Percentiles rank a stretch among this genome's conserved stretches.
Evolutionary conservation across 1,140 invertebrate genomes (phyloP).

Genomic region (Halictus rubicundus): DNA sequence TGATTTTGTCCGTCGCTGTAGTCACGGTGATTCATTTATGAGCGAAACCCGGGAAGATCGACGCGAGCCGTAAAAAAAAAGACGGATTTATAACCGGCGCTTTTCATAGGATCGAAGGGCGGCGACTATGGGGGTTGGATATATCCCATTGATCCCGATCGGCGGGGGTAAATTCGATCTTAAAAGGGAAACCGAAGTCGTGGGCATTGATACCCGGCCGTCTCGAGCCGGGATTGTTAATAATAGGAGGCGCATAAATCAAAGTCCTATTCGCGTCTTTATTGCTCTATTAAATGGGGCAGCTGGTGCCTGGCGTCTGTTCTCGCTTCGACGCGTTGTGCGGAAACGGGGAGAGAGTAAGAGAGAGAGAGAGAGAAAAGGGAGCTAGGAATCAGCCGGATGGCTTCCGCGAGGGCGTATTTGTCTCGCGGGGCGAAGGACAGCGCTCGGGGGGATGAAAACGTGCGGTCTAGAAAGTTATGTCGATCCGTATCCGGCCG

Average conservation of each 20-base stretch:
- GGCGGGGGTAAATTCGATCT: constrained; percentile 23
- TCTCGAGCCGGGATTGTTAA: constrained; percentile 71
- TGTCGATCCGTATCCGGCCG: constrained; percentile 60
- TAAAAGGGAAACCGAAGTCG: constrained; percentile 15
- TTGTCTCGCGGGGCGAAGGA: constrained; percentile 52
- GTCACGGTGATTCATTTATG: neutral
- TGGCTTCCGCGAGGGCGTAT: constrained; percentile 55
- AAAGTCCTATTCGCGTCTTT: constrained; percentile 78
- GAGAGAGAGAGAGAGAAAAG: too few relatives aligned
- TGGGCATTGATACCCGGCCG: constrained; percentile 26
- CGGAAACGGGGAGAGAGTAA: too few relatives aligned
- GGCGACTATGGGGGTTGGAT: neutral
- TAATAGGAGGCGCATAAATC: constrained; percentile 79
- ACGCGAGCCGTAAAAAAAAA: constrained; percentile 3
- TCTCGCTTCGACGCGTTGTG: constrained; percentile 27
- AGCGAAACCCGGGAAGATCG: neutral
- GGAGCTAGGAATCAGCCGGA: constrained; percentile 18
- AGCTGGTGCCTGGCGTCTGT: constrained; percentile 71
- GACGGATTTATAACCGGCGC: constrained; percentile 25
- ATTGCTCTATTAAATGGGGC: constrained; percentile 80
- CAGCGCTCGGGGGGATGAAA: constrained; percentile 25
- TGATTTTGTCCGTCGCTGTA: too few relatives aligned
- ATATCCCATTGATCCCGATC: neutral
- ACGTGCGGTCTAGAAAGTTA: constrained; percentile 63
- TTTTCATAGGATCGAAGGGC: neutral